Percentiles rank a stretch among this genome's conserved stretches.
Evolutionary conservation across 2,888 invertebrate genomes (phyloP).

Genomic region (Seira sanloemensis): DNA sequence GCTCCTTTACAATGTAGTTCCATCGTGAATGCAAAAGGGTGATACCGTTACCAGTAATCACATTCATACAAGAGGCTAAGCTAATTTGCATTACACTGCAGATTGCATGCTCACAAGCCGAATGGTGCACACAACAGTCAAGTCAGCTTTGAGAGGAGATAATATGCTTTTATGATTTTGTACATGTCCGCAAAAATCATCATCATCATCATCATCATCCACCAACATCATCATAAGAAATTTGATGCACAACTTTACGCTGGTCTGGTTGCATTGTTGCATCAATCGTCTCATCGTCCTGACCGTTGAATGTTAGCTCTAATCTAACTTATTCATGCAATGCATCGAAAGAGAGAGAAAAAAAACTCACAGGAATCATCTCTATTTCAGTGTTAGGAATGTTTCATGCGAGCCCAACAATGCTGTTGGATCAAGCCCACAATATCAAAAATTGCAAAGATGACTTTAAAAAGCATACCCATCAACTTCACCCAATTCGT

Average conservation of each 20-base stretch:
- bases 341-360: too few species aligned
- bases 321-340: too few species aligned
- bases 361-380: too few species aligned
- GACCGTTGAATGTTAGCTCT: too few species aligned
- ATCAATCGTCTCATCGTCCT: too few species aligned
- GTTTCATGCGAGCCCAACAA: too few species aligned
- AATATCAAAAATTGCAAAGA: too few species aligned
- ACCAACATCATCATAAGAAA: background rate
- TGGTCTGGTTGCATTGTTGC: background rate
- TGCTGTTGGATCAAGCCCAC: too few species aligned
- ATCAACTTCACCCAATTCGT: too few species aligned
- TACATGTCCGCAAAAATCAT: background rate
- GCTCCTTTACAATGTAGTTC: too few species aligned
- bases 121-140: background rate
- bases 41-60: constrained; percentile 13
- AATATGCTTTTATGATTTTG: constrained; percentile 6
- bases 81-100: background rate
- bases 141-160: background rate
- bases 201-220: background rate
- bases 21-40: background rate
- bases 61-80: background rate
- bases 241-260: background rate
- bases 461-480: too few species aligned
- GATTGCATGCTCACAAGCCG: background rate
- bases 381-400: too few species aligned